Conservation (phyloP, 1,140 invertebrate species). For the Leguminivora glycinivorella region DNA sequence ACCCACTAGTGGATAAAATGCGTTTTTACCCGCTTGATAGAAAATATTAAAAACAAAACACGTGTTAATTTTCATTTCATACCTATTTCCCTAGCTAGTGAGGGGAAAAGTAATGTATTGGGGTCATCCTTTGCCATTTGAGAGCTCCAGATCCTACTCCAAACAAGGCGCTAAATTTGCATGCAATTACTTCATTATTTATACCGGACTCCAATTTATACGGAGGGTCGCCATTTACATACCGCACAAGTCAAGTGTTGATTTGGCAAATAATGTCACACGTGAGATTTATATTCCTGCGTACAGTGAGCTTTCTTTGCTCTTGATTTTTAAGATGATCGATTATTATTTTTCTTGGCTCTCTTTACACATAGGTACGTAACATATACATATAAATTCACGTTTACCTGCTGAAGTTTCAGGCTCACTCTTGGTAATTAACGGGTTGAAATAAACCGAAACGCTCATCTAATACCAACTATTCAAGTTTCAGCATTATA, state of each 20-base stretch:
- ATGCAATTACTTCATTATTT: conserved; percentile 13
- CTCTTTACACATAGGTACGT: too few species aligned
- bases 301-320: background rate
- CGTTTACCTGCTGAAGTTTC: too few species aligned
- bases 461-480: too few species aligned
- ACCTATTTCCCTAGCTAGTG: background rate
- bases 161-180: background rate
- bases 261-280: conserved; percentile 3
- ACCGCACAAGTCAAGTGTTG: background rate
- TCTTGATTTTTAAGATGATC: background rate
- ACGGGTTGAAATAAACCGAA: too few species aligned
- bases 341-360: background rate
- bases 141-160: background rate
- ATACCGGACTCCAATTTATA: conserved; percentile 10
- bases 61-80: too few species aligned
- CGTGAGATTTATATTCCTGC: background rate
- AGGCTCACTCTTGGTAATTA: too few species aligned
- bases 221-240: background rate
- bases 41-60: too few species aligned
- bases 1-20: too few species aligned
- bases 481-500: too few species aligned
- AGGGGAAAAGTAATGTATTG: background rate
- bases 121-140: conserved; percentile 8
- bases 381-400: too few species aligned
- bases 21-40: too few species aligned